phyloP scores from a whole-genome alignment of 2,113 vertebrate species.

The Solea senegalensis region DNA sequence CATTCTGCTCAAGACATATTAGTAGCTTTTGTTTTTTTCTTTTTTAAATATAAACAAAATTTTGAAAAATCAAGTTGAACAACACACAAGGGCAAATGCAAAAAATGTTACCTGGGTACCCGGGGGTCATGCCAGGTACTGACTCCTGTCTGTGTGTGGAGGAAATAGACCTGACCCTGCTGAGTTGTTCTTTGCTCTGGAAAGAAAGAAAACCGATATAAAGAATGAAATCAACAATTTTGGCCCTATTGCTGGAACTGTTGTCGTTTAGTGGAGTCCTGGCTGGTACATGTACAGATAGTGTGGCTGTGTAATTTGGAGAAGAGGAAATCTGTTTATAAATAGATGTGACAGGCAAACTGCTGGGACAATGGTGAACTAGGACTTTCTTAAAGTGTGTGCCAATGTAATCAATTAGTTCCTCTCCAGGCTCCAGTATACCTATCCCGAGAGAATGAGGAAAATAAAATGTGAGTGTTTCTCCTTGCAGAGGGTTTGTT shows the following conservation, averaged over 20 bases:
- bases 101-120: conserved; percentile 86
- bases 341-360: conserved; percentile 60
- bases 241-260: not conserved
- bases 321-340: conserved; percentile 45
- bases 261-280: conserved; percentile 10
- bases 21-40: no score
- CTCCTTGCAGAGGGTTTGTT: conserved; percentile 25
- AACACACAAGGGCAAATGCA: not conserved
- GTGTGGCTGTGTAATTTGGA: conserved; percentile 38
- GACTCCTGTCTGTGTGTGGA: conserved; percentile 96
- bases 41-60: no score
- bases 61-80: not conserved
- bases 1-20: no score
- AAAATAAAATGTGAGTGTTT: conserved; percentile 35
- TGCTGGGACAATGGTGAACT: conserved; percentile 45
- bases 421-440: conserved; percentile 40
- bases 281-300: conserved; percentile 34
- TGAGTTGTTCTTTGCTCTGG: conserved; percentile 97
- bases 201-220: conserved; percentile 13
- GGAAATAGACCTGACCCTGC: conserved; percentile 96
- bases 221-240: conserved; percentile 13
- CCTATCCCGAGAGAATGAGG: conserved; percentile 19
- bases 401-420: conserved; percentile 59
- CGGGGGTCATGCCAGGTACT: conserved; percentile 97
- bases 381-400: conserved; percentile 44